Base-by-base conservation (phyloP, 2,113 vertebrate species). In the Argyrosomus japonicus region DNA sequence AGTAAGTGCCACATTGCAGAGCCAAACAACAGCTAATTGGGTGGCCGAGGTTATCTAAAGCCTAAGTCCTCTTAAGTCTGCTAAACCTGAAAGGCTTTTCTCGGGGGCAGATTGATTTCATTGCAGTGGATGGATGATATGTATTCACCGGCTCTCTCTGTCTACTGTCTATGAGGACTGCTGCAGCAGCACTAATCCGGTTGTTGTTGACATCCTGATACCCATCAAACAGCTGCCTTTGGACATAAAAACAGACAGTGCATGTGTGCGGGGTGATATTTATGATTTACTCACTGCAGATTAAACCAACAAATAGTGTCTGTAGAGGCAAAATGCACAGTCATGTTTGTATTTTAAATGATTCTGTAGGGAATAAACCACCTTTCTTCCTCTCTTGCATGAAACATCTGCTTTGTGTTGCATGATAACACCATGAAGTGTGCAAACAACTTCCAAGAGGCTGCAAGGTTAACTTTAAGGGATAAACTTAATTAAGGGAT, bases 131-230 rank as follows among this genome's bases (percentile, higher is more conserved):
- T 79, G 74, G 81, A 88, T 77, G 65, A 82, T 63, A 86, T 87
- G 57, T 77, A 58, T 79, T 64, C 56, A 57, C 47, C 18, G 70
- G 23, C 58, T 65, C 50, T 53, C 51, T 79, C 68, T 71, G 81
- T 53, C 77, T 45, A 32, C 79, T 71, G 79, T 54, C 40, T 60
- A 8, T 57, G 65, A 82, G 70, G 29, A 50, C 70, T 77, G 62
- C 57, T 60, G 81, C 80, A 67, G 84, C 83, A 62, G 82, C 77
- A 89, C 68, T 92, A 91, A 93, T 93, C 92, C 85, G 19, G 86
- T 79, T 93, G 88, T 90, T 92, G 87, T 93, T 91, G 89, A 87
- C 90, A 89, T 86, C 72, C 74, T 82, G 81, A 92, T 85, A 54
- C 21, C 27, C 81, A 90, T 90, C 90, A 82, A 58, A 84, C 89